Base-by-base conservation (phyloP, 2,888 invertebrate species). In the Nysson spinosus region DNA sequence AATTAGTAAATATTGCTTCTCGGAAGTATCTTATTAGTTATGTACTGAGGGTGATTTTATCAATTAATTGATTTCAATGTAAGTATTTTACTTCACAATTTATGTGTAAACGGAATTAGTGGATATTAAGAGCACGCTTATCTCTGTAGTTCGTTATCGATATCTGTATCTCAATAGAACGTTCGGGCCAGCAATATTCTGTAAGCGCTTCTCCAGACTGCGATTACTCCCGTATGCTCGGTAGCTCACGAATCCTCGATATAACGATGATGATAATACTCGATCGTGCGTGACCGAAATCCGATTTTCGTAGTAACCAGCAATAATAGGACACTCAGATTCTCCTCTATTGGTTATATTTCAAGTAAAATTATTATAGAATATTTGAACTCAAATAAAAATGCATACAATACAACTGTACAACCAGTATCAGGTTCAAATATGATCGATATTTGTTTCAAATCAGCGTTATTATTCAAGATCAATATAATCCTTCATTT, bases 231-330 rank as follows among this genome's bases (percentile, higher is more conserved):
- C 64, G 73, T 65, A 75, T 60, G 76, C 76, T 60, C 54, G 64
- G 52, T 57, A 54, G 64, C 62, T 68, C 72, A 72, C 73, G 68
- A 73, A 75, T 75, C 50, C 61, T 54, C 61, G 68, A 63, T 69
- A 76, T 60, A 75, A 80, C 78, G 77, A 78, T 77, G 78, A 66
- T 65, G 70, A 68, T 70, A 74, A 78, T 78, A 78, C 73, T 69
- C 74, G 78, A 78, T 79, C 75, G 75, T 74, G 73, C 79, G 80
- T 80, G 77, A 79, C 72, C 73, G 52, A 75, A 72, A 75, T 73
- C 72, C 68, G 39, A 40, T 47, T 72, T 52, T 72, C 68, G 57
- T 61, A 60, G 63, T 35, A 28, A 47, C 54, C 61, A 47, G 60
- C 60, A 63, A 73, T 75, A 71, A 75, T 75, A 28, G 51, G n/a